Conservation (phyloP, 2,888 invertebrate species). For the Chaitophorus viminalis region DNA sequence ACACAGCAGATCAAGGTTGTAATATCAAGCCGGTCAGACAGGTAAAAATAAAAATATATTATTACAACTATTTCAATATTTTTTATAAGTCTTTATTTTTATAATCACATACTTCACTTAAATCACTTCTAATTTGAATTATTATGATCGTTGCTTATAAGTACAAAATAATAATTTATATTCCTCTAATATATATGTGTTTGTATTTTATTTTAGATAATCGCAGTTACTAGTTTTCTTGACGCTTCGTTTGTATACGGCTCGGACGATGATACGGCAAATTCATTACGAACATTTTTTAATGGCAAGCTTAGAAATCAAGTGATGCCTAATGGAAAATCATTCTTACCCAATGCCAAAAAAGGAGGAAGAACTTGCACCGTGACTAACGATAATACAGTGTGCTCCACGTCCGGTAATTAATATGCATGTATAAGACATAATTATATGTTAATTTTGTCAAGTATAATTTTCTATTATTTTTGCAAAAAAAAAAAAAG, state of each 20-base stretch:
- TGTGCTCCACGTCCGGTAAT: slow-evolving; percentile 80
- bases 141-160: background rate
- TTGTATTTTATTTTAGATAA: slow-evolving; percentile 51
- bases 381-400: slow-evolving; percentile 72
- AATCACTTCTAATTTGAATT: background rate
- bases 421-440: slow-evolving; percentile 23
- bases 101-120: background rate
- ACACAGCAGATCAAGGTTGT: slow-evolving; percentile 61
- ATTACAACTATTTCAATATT: background rate
- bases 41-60: slow-evolving; percentile 30
- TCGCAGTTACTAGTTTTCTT: slow-evolving; percentile 63
- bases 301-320: slow-evolving; percentile 68
- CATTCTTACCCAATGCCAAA: slow-evolving; percentile 76
- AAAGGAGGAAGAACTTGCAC: slow-evolving; percentile 78
- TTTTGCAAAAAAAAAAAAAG: too few relatives aligned
- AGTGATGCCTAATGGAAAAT: slow-evolving; percentile 71
- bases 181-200: background rate
- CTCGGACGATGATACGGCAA: slow-evolving; percentile 51
- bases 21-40: slow-evolving; percentile 61
- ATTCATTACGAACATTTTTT: slow-evolving; percentile 56
- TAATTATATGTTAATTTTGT: background rate
- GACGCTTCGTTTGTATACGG: slow-evolving; percentile 63
- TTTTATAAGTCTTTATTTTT: background rate
- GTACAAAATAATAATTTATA: background rate
- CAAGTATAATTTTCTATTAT: too few relatives aligned